Evolutionary conservation across 2,888 invertebrate species (phyloP), one percentile per base, ranked within the genome.

Genomic region (Terebella lapidaria): DNA sequence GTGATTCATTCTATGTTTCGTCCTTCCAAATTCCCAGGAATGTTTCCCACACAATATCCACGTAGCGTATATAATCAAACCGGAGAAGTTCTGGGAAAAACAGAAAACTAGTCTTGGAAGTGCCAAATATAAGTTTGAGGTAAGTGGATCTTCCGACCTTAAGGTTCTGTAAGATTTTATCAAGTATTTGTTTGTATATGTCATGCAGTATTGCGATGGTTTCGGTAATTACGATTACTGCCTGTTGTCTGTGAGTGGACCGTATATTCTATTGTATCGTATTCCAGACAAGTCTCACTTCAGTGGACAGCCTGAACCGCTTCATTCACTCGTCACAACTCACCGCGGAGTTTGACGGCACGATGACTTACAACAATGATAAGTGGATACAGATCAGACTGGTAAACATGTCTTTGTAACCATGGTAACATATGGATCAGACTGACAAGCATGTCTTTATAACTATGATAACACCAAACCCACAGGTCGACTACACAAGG

Each of bases 21-120:
- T 27, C 26, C 30, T 52, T 30, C 20, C 49, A n/a, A 24, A 28
- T 49, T 24, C 4, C 71, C 91, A 97, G 86, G 96, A 97, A 82
- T 91, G 93, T 83, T 96, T 95, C 82, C 89, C 93, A 74, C 81
- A 82, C 59, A 87, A 87, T 68, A 91, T 97, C 77, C 91, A 94
- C 83, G 90, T 90, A 81, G 95, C 94, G 71, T 91, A 92, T 79
- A 94, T 99, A 80, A 94, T 97, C 73, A 96, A 97, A 84, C 95
- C 96, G 70, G 97, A 99, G 79, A 96, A 95, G 81, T 97, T 99
- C 85, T 96, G 96, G 96, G 96, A 97, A 83, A 97, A 97, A 83
- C 96, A 97, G 83, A 89, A 95, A 79, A 94, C 95, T 72, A 94
- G 93, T 70, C 87, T 97, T 77, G 94, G 94, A 77, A 92, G 93